Evolutionary conservation across 2,888 invertebrate species (phyloP), one percentile per base, ranked within the genome.

Genomic region (Pyrocoelia pectoralis): DNA sequence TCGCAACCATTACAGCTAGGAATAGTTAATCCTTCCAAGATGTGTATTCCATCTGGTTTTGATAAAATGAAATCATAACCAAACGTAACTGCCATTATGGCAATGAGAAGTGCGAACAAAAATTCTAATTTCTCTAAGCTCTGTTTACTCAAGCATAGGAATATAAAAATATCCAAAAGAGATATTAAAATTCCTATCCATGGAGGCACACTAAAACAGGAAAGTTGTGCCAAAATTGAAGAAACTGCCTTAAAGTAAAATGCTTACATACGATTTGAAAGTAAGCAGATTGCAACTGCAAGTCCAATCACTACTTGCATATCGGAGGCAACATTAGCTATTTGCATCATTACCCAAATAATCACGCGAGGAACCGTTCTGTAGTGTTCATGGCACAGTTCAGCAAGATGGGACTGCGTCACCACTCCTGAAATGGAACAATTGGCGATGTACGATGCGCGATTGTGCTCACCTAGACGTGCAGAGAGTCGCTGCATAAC

Each of bases 271-370:
- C 92, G 80, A 79, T 90, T 90, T 6, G 93, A 92, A 54, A 95
- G 81, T 40, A 96, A 83, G 79, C 90, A 93, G 70, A 96, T 85
- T 2, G 95, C 94, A 71, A 94, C 92, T 1, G 95, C 93, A 6
- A 95, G 95, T 66, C 95, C 95, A 72, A 95, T 95, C 38, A 95
- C 94, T 84, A 95, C 94, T 81, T 95, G 95, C 91, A 95, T 95
- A 77, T 95, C 94, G 40, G 92, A 91, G 10, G 94, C 94, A 71
- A 95, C 94, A 73, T 96, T 94, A 1, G 95, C 95, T 66, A 95
- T 89, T 83, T 95, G 95, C 61, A 94, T 88, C 95, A 95, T 95
- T 56, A 95, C 85, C 95, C 95, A 95, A 40, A 95, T 82, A 63
- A 93, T 81, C 49, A 93, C 74, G 54, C 95, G 84, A 0, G 95